Base-by-base conservation (phyloP, 2,113 vertebrate species). In the Salvelinus sp. region DNA sequence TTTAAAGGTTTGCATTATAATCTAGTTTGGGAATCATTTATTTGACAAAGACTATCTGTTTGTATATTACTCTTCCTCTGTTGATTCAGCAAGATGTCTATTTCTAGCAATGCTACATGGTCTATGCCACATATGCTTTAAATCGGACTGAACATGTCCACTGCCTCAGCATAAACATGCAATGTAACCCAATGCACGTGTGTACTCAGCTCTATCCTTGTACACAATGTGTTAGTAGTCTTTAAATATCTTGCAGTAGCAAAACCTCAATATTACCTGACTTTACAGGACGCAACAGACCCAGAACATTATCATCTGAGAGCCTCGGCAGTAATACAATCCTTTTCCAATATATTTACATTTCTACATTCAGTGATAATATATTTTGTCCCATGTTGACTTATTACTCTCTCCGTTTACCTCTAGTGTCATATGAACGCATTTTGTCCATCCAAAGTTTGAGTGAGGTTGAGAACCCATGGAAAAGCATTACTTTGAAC, bases 401-500 rank as follows among this genome's bases (percentile, higher is more conserved):
- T 82, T 74, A 80, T 44, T 14, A 0, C 4, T 73, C 62, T 72
- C 1, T 69, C 33, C 84, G 30, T 79, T 6, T 74, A 48, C 23
- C 0, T 9, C 88, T 72, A 85, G 93, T 91, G 89, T 87, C 91
- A 63, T 92, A 92, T 70, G 89, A 88, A 0, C 83, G 89, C 44
- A 90, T 92, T 84, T 81, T 92, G 73, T 83, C 91, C 47, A 83
- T 92, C 4, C 82, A 91, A 76, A 77, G 80, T 38, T 72, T 93
- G 77, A 89, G 79, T 7, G 87, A 92, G 3, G 91, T 92, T 63
- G 84, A 88, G 22, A 93, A 93, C 70, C 96, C 96, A 48, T 98
- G 96, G 96, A 95, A 94, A 44, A 93, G 95, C 2, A 68, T 97
- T 75, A 94, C 95, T 0, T 92, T 99, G 86, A 98, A 97, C 90